Base-by-base conservation (phyloP, 2,888 invertebrate genomes). In the Chrysomela aeneicollis region DNA sequence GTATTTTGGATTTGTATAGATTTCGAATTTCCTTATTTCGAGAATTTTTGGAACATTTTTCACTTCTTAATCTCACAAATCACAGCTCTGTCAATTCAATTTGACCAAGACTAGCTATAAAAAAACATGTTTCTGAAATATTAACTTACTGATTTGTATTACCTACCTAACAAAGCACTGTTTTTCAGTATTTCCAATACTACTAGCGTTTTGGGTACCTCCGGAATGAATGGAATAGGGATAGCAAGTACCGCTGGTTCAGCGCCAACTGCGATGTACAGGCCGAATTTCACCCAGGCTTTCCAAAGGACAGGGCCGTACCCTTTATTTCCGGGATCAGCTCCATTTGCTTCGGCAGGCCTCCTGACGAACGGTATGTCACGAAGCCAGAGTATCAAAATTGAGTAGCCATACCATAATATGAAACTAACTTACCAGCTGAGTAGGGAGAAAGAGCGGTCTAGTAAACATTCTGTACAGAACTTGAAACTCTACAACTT, bases 281-380 rank as follows among this genome's bases (percentile, higher is more conserved):
- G 91, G 82, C 90, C 90, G 51, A 88, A 90, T 73, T 91, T 91
- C 81, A 88, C 90, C 51, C 89, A 88, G 77, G 90, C 90, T 22
- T 91, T 90, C 77, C 90, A 90, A 64, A 87, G 89, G 55, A 84
- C 86, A 37, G 86, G 85, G 18, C 83, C 85, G 15, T 85, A 86
- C 73, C 86, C 86, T 4, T 82, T 83, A 30, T 84, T 83, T 74
- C 82, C 83, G 1, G 82, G 82, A 22, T 78, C 81, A 47, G 73
- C 77, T 32, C 81, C 82, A 22, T 82, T 83, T 71, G 76, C 77
- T 15, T 76, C 77, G 19, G 73, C 76, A 17, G 79, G 78, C 18
- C 75, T 82, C 53, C 76, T 83, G 52, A 79, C 81, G 61, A 83
- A 83, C 72, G 83, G 83, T 83, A 73, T 75, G 75, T 74, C 61